Percentiles rank a stretch among this genome's conserved stretches.
These are phyloP conservation scores for Elaphurus davidianus DNA, from an alignment of 2,113 vertebrate species.

Conservation along the genomic window DNA sequence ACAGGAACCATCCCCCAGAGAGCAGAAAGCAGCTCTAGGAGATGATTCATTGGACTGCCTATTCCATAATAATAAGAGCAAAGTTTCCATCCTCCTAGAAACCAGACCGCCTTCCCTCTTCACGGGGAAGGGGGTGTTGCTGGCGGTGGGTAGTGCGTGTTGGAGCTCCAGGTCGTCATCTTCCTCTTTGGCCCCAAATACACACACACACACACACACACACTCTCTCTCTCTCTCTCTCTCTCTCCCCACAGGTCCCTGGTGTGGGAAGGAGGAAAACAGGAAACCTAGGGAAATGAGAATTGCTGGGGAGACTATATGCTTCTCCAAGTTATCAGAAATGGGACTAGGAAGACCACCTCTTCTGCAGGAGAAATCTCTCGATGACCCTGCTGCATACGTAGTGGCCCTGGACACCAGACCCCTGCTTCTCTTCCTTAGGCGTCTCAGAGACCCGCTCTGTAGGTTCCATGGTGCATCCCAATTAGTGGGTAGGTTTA, in stretches of 20 bases:
- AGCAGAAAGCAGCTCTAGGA: neutral
- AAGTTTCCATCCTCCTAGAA: neutral
- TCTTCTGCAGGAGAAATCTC: neutral
- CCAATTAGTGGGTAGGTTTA: neutral
- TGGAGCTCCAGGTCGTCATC: neutral
- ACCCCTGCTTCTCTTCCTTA: fast-evolving
- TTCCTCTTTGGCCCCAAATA: neutral
- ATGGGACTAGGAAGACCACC: too few species aligned
- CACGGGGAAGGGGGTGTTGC: fast-evolving
- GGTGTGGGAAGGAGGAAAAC: neutral
- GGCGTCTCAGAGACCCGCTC: fast-evolving
- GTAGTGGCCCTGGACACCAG: fast-evolving
- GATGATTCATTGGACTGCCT: neutral
- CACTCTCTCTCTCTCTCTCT: too few species aligned
- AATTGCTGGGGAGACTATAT: too few species aligned
- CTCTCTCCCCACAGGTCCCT: too few species aligned
- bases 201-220: neutral
- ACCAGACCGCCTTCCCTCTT: fast-evolving
- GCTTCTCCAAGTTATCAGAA: neutral
- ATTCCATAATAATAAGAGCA: neutral
- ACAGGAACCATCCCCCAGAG: neutral
- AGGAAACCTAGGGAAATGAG: neutral
- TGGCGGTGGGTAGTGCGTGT: fast-evolving
- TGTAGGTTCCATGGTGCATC: fast-evolving
- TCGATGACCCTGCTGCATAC: fast-evolving